A percentile compares a stretch with the other conserved stretches of the same genome.
Conservation (phyloP, 2,113 vertebrate genomes). For the human (Homo sapiens) region DNA sequence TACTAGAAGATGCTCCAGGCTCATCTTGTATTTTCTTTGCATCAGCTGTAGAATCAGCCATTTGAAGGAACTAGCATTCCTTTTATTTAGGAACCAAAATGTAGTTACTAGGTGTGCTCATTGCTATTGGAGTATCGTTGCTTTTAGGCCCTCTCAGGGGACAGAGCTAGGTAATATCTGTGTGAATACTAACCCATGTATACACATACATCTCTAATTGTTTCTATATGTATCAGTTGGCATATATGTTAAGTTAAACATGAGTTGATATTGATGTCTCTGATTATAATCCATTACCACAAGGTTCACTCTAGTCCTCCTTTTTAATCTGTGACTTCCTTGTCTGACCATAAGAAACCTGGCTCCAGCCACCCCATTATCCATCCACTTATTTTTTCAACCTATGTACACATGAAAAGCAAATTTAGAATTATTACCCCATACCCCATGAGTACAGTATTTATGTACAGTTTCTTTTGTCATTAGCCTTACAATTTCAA, state of each 20-base stretch:
- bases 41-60: not conserved
- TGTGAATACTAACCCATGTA: not conserved
- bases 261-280: not conserved
- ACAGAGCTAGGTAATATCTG: not conserved
- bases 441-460: not conserved
- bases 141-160: not conserved
- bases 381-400: not conserved
- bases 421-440: conserved; percentile 10
- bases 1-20: not conserved
- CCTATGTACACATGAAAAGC: not conserved
- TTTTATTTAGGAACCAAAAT: conserved; percentile 28
- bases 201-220: not conserved
- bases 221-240: not conserved
- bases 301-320: not conserved
- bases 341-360: not conserved
- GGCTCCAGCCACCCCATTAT: not conserved
- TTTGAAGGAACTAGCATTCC: not conserved
- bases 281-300: not conserved
- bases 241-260: not conserved
- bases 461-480: conserved; percentile 6
- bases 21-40: not conserved
- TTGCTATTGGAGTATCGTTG: not conserved
- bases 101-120: not conserved
- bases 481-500: not conserved
- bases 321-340: not conserved